phyloP scores from a whole-genome alignment of 2,113 vertebrate genomes.

The Colossoma macropomum region DNA sequence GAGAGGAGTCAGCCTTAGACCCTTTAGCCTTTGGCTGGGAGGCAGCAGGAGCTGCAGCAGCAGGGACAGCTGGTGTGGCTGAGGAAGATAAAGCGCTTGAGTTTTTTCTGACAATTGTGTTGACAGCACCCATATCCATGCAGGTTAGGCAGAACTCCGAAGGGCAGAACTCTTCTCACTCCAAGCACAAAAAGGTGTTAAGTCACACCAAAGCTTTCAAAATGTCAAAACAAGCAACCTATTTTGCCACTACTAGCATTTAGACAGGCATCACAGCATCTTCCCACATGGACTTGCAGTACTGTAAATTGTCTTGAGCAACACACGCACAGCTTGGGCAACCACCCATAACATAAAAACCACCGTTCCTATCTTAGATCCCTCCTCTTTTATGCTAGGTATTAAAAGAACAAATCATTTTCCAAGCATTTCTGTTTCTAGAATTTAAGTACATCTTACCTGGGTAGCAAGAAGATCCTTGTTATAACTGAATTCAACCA shows the following conservation, averaged over 20 bases:
- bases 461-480: too few species aligned
- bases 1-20: slow-evolving; percentile 64
- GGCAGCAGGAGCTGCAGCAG: slow-evolving; percentile 70
- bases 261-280: not conserved
- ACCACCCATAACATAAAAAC: too few species aligned
- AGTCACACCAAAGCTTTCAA: slow-evolving; percentile 23
- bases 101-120: slow-evolving; percentile 47
- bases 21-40: slow-evolving; percentile 78
- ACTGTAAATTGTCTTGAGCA: too few species aligned
- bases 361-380: too few species aligned
- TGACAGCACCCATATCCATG: slow-evolving; percentile 63
- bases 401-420: too few species aligned
- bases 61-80: slow-evolving; percentile 79
- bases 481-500: too few species aligned
- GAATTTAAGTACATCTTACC: too few species aligned
- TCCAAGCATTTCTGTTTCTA: too few species aligned
- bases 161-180: slow-evolving; percentile 4
- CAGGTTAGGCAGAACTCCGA: slow-evolving; percentile 67
- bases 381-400: too few species aligned
- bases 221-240: not conserved
- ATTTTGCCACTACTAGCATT: not conserved
- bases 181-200: slow-evolving; percentile 30
- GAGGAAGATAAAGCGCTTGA: slow-evolving; percentile 65
- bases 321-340: too few species aligned
- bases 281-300: not conserved